Evolutionary conservation across 2,888 invertebrate species (phyloP).

Genomic region (Sesamia inferens): DNA sequence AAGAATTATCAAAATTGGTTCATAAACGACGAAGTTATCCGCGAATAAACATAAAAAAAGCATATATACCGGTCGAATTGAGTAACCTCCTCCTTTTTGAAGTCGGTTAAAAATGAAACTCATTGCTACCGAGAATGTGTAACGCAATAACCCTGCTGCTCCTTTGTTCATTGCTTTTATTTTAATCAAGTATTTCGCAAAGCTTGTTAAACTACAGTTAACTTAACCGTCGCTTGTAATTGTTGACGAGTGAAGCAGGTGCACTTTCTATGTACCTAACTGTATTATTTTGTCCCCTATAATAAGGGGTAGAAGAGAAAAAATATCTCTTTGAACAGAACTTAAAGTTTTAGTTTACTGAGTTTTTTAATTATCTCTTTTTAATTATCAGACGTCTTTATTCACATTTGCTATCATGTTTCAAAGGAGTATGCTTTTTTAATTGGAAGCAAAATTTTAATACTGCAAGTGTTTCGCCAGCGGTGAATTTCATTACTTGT

Average conservation of each 20-base stretch:
- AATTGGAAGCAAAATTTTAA: slow-evolving; percentile 42
- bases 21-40: no score
- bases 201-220: neutral
- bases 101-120: no score
- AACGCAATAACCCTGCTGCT: no score
- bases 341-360: neutral
- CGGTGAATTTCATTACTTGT: slow-evolving; percentile 46
- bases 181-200: neutral
- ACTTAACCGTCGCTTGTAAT: slow-evolving; percentile 11
- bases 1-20: no score
- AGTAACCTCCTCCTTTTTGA: no score
- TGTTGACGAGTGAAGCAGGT: slow-evolving; percentile 31
- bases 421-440: slow-evolving; percentile 30
- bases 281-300: neutral
- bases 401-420: neutral
- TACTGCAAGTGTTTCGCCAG: slow-evolving; percentile 16
- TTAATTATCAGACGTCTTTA: no score
- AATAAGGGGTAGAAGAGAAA: slow-evolving; percentile 9
- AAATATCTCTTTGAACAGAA: neutral
- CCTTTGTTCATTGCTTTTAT: neutral
- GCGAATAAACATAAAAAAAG: no score
- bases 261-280: neutral
- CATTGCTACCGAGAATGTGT: no score
- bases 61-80: no score
- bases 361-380: slow-evolving; percentile 3